phyloP scores from a whole-genome alignment of 2,113 vertebrate species.

The Phycodurus eques region DNA sequence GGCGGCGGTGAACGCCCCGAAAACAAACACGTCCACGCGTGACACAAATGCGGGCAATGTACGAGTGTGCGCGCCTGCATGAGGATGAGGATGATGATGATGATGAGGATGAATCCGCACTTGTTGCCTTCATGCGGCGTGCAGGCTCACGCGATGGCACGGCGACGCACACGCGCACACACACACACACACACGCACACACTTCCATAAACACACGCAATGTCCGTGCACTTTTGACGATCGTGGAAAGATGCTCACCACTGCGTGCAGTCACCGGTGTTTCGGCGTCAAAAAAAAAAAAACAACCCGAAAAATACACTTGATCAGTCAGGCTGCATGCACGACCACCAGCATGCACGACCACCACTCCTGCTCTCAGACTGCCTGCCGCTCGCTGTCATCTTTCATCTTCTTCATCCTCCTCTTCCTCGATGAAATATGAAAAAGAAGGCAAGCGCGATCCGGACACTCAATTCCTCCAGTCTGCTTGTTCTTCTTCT shows the following conservation, averaged over 20 bases:
- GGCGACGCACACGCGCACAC: too few species aligned
- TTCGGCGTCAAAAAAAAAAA: conserved; percentile 21
- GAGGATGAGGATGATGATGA: conserved; percentile 33
- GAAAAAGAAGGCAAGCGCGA: conserved; percentile 1
- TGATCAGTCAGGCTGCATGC: conserved; percentile 49
- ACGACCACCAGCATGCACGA: neutral
- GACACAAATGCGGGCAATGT: neutral
- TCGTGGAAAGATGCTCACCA: neutral
- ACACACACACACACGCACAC: too few species aligned
- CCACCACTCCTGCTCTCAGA: conserved; percentile 46
- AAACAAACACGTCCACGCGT: conserved; percentile 8
- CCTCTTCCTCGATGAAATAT: neutral
- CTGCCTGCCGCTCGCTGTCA: conserved; percentile 40
- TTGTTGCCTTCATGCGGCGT: conserved; percentile 61
- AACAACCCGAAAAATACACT: conserved; percentile 50
- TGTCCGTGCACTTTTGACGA: neutral
- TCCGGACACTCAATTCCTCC: conserved; percentile 73
- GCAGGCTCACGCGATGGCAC: neutral
- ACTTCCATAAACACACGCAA: neutral
- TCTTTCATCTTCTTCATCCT: neutral
- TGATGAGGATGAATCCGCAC: conserved; percentile 58
- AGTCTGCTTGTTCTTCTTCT: conserved; percentile 81
- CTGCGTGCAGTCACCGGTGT: neutral
- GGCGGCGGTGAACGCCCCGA: conserved; percentile 62
- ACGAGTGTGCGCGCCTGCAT: conserved; percentile 3